A percentile compares a stretch with the other conserved stretches of the same genome.
These are phyloP conservation scores for Liolophura sinensis DNA, from an alignment of 1,140 invertebrate genomes.

Conservation along the genomic window DNA sequence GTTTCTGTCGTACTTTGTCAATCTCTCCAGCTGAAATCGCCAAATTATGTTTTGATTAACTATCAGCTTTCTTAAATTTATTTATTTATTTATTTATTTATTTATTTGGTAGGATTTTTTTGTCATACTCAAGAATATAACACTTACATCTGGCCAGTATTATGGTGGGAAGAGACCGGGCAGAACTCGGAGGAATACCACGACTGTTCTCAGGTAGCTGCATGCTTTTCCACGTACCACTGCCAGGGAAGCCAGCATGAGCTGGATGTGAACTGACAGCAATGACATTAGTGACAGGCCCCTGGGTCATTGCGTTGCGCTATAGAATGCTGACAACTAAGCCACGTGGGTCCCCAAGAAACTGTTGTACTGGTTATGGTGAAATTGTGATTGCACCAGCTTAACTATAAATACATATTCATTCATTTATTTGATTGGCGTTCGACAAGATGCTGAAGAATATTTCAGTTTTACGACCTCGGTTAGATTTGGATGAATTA, in stretches of 20 bases:
- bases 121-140: slow-evolving; percentile 6
- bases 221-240: neutral
- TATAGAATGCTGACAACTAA: too few species aligned
- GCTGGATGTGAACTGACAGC: too few species aligned
- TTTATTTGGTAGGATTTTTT: too few species aligned
- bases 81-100: too few species aligned
- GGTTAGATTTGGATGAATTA: neutral
- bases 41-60: neutral
- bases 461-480: neutral
- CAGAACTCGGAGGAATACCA: neutral
- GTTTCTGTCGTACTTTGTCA: slow-evolving; percentile 33
- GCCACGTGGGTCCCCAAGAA: too few species aligned
- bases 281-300: too few species aligned
- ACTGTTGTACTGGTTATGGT: too few species aligned
- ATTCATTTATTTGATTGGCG: too few species aligned
- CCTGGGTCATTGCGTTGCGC: too few species aligned
- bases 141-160: neutral
- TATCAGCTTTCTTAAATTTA: neutral
- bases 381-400: neutral
- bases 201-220: neutral
- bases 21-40: slow-evolving; percentile 34
- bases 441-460: neutral
- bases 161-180: too few species aligned
- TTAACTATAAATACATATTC: too few species aligned
- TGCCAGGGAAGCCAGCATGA: too few species aligned